Base-by-base conservation (phyloP, 2,888 invertebrate species). In the Dermolepida albohirtum region DNA sequence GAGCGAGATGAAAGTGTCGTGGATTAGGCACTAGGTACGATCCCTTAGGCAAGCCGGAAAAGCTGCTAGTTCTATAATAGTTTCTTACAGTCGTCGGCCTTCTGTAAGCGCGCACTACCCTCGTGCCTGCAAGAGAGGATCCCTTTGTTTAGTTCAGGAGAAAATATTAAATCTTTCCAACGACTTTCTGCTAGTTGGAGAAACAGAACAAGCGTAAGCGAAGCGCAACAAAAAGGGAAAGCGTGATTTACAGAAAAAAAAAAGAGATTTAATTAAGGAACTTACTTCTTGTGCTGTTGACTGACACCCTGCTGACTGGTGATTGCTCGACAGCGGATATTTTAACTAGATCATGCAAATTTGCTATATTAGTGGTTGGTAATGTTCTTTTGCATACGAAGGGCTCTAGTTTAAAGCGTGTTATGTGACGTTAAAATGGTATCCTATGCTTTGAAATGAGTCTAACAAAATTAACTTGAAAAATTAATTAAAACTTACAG, bases 21-120 rank as follows among this genome's bases (percentile, higher is more conserved):
- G 84, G 84, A 71, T 83, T 83, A 54, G 83, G 83, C 11, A 78
- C 70, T 52, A 72, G 55, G 72, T 81, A 84, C 5, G 83, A 81
- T 52, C 83, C 84, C 66, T 79, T 80, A 7, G 83, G 84, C 47
- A 82, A 77, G 43, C 83, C 83, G 55, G 79, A 77, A 72, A 79
- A 79, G 74, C 77, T 81, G 68, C 78, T 74, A 34, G 83, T 82
- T 73, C 84, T 79, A 75, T 83, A 83, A 59, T 59, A 73, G n/a
- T 59, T 65, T 47, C 63, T 43, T 41, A 59, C 47, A 16, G 27
- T n/a, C 43, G 49, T 8, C 57, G 39, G 65, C 39, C 49, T 63
- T 64, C 43, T 44, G 68, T 65, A 70, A 67, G 67, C 71, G 50
- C 66, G 57, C 29, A 70, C 62, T 47, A 66, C 62, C 62, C 66